A percentile compares a stretch with the other conserved stretches of the same genome.
Evolutionary conservation across 2,113 vertebrate species (phyloP).

Genomic region (Nycticryphes semicollaris): DNA sequence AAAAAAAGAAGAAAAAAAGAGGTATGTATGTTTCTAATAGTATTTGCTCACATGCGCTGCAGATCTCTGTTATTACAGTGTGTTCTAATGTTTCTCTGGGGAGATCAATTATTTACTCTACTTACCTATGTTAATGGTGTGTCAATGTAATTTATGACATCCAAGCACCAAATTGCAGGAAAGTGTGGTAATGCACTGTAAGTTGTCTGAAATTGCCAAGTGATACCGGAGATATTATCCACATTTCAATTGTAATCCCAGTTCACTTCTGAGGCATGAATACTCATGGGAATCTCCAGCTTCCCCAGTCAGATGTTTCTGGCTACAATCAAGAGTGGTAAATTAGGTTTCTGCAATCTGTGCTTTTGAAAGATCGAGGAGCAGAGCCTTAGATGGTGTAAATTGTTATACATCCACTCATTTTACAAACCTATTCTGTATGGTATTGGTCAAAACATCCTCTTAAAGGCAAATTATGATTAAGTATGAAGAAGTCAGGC

Average conservation of each 20-base stretch:
- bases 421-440: background rate
- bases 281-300: background rate
- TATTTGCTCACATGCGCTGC: background rate
- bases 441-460: background rate
- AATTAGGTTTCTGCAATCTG: background rate
- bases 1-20: background rate
- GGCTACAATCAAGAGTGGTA: background rate
- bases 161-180: slow-evolving; percentile 42
- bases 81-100: slow-evolving; percentile 50
- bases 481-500: background rate
- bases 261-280: background rate
- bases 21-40: background rate
- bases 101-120: slow-evolving; percentile 59
- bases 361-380: background rate
- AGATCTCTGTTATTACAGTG: background rate
- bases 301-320: background rate
- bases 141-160: slow-evolving; percentile 51
- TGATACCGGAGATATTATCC: background rate
- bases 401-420: background rate
- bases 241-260: background rate
- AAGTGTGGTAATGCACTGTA: slow-evolving; percentile 50
- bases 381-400: background rate
- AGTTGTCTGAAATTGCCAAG: slow-evolving; percentile 36
- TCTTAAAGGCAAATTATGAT: background rate
- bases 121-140: slow-evolving; percentile 62